phyloP scores from a whole-genome alignment of 2,797 vertebrate genomes.

The Falco novaeseelandiae region DNA sequence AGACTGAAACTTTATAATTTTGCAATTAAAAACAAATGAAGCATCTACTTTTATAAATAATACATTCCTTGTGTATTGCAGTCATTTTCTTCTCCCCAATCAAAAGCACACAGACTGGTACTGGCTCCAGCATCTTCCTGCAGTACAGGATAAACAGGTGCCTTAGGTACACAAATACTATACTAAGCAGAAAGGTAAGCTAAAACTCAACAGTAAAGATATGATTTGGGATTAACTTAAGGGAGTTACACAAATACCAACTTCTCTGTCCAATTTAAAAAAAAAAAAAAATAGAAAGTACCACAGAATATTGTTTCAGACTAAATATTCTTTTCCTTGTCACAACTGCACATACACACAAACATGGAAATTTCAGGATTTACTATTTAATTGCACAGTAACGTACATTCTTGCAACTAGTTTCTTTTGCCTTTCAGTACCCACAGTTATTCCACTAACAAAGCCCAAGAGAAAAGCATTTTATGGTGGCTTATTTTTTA shows the following conservation, averaged over 20 bases:
- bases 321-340: not conserved
- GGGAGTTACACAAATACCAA: not conserved
- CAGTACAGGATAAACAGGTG: not conserved
- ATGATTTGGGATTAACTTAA: not conserved
- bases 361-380: not conserved
- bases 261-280: not conserved
- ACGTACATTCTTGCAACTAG: not conserved
- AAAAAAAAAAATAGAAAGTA: not conserved
- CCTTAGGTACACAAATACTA: not conserved
- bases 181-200: not conserved
- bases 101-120: not conserved
- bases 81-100: not conserved
- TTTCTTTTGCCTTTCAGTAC: not conserved
- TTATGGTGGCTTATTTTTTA: not conserved
- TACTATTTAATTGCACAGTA: not conserved
- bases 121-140: not conserved
- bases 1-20: not conserved
- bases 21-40: not conserved
- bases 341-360: not conserved
- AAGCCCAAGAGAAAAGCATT: not conserved
- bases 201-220: not conserved
- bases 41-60: not conserved
- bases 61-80: not conserved
- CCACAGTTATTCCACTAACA: not conserved
- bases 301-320: not conserved